These are phyloP conservation scores for Myiozetetes cayanensis DNA, from an alignment of 2,113 vertebrate genomes.

Conservation along the genomic window DNA sequence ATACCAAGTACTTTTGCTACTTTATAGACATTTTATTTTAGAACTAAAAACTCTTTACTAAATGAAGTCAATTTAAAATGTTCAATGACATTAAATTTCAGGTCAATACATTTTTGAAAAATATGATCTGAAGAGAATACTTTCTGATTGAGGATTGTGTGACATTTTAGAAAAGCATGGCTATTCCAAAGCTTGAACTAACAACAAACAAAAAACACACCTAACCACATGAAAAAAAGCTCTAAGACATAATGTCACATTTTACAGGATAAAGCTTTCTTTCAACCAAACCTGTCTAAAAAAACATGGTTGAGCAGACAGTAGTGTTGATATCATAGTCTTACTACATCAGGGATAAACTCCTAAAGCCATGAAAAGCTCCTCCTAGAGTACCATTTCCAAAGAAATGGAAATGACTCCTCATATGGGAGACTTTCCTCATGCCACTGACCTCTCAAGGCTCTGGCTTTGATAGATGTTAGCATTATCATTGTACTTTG, in stretches of 20 bases:
- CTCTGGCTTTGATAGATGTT: background rate
- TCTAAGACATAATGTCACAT: background rate
- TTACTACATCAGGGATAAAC: background rate
- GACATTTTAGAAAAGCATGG: background rate
- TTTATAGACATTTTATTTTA: background rate
- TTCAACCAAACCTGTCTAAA: background rate
- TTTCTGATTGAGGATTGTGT: background rate
- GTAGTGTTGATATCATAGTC: background rate
- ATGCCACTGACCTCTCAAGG: background rate
- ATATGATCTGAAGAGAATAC: background rate
- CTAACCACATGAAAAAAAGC: background rate
- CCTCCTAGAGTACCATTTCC: background rate
- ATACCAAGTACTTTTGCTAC: background rate
- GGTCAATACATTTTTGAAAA: background rate
- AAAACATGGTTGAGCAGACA: background rate
- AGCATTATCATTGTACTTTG: background rate
- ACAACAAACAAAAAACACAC: background rate
- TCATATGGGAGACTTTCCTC: background rate
- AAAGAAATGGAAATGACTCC: background rate
- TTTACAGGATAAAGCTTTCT: background rate
- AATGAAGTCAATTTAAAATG: background rate
- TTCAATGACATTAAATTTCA: background rate
- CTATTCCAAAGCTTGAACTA: background rate
- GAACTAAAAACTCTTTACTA: background rate
- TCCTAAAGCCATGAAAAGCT: background rate